Conservation (phyloP, 2,888 invertebrate genomes). For the Chrysolina haemoptera region DNA sequence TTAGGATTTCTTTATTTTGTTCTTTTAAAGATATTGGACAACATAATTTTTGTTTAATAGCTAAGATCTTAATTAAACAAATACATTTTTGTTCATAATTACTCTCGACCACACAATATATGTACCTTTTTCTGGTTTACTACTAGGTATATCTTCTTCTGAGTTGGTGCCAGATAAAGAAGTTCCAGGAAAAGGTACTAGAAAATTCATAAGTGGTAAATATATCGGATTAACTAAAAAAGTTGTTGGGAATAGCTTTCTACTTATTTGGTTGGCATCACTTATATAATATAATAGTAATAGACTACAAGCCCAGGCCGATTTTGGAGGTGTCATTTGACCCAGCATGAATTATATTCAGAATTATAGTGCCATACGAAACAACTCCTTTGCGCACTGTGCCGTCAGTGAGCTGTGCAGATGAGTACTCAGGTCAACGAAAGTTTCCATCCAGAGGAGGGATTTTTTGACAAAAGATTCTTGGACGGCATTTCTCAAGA, state of each 20-base stretch:
- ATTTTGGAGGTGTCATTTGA: no score
- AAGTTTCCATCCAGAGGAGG: no score
- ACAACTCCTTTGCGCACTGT: no score
- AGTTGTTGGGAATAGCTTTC: conserved; percentile 22
- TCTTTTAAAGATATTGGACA: conserved; percentile 27
- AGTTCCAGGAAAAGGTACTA: conserved; percentile 23
- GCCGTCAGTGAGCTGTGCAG: no score
- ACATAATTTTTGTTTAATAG: conserved; percentile 28
- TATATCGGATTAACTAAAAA: conserved; percentile 19
- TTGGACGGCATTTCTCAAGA: no score
- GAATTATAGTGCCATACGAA: no score
- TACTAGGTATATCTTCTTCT: conserved; percentile 30
- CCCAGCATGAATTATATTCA: no score
- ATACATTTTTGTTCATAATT: conserved; percentile 25
- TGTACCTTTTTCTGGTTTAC: conserved; percentile 28
- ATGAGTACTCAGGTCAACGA: no score
- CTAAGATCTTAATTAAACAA: conserved; percentile 21
- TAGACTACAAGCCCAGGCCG: no score
- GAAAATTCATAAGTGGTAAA: conserved; percentile 23
- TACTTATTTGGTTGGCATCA: conserved; percentile 24
- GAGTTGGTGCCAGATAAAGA: conserved; percentile 24
- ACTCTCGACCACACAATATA: conserved; percentile 10
- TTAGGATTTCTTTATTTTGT: conserved; percentile 26
- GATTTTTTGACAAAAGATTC: no score
- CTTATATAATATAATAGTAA: conserved; percentile 3